Base-by-base conservation (phyloP, 2,113 vertebrate genomes). In the Capreolus pygargus region DNA sequence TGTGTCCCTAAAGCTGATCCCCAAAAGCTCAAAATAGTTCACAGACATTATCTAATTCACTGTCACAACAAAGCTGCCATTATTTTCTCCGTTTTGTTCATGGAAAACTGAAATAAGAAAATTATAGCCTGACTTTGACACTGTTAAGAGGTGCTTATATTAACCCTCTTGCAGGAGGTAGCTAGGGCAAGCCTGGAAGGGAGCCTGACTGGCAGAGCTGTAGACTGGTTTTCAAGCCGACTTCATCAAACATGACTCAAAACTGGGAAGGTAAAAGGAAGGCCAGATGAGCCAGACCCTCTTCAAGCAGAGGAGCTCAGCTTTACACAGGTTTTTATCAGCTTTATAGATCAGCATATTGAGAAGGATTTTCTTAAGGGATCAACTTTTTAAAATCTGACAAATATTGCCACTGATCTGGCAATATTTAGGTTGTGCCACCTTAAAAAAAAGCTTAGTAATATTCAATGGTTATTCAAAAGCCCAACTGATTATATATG, bases 1-100 rank as follows among this genome's bases (percentile, higher is more conserved):
- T 86, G 89, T 95, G 86, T 91, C 67, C 55, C 60, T 83, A 91
- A 91, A 89, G 36, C 83, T 67, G 50, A 94, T 79, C 43, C 86
- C 89, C n/a, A 79, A 95, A 95, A 54, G 50, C 70, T 95, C 83
- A 91, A 61, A 89, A 91, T 58, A 58, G 83, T 95, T 96, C 79
- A 74, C 30, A 91, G 82, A 95, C 70, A 93, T 95, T 83, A 93
- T 70, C 86, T 96, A 86, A 93, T 47, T 95, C 60, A 11, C 83
- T 39, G 28, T 83, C 61, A 93, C 90, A 95, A 95, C 85, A 96
- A 85, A 89, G 23, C 83, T 64, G 36, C 45, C 79, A 52, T 89
- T 61, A 81, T 89, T 52, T 15, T 86, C 55, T 70, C 57, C 76
- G 33, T 76, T 64, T 95, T 86, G 16, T 83, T 94, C 57, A 79